phyloP scores from a whole-genome alignment of 2,888 invertebrate species.

The Linyphia triangularis region DNA sequence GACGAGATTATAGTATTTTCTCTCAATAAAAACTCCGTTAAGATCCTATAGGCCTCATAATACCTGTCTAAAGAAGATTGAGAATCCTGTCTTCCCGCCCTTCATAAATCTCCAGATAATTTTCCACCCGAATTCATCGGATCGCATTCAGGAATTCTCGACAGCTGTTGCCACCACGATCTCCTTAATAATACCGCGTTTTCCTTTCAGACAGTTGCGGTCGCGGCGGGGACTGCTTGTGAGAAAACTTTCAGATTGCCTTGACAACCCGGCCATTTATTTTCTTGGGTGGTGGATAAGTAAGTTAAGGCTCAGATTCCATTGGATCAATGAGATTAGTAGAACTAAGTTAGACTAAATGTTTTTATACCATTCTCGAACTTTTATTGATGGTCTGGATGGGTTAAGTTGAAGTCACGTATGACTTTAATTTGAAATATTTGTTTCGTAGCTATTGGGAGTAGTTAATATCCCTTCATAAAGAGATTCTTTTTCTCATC shows the following conservation, averaged over 20 bases:
- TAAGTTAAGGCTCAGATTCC: slow-evolving; percentile 27
- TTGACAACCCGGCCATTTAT: slow-evolving; percentile 50
- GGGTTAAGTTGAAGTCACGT: no score
- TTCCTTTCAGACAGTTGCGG: slow-evolving; percentile 31
- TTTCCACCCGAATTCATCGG: slow-evolving; percentile 27
- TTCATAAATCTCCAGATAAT: slow-evolving; percentile 25
- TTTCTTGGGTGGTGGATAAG: not conserved
- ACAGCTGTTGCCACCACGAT: slow-evolving; percentile 48
- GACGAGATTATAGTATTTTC: no score
- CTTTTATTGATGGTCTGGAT: no score
- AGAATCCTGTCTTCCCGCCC: not conserved
- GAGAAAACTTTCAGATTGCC: slow-evolving; percentile 33
- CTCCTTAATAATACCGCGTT: slow-evolving; percentile 23
- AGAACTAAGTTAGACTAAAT: no score
- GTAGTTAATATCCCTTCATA: no score
- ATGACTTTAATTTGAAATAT: no score
- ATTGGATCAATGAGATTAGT: not conserved
- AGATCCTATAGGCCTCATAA: no score
- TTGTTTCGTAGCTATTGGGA: no score
- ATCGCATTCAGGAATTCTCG: slow-evolving; percentile 10
- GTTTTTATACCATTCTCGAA: no score
- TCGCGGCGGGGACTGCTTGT: slow-evolving; percentile 12
- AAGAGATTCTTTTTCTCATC: no score
- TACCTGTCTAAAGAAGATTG: no score
- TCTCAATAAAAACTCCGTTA: no score